A percentile compares a stretch with the other conserved stretches of the same genome.
Evolutionary conservation across 1,140 invertebrate genomes (phyloP).

Genomic region (Cheumatopsyche charites): DNA sequence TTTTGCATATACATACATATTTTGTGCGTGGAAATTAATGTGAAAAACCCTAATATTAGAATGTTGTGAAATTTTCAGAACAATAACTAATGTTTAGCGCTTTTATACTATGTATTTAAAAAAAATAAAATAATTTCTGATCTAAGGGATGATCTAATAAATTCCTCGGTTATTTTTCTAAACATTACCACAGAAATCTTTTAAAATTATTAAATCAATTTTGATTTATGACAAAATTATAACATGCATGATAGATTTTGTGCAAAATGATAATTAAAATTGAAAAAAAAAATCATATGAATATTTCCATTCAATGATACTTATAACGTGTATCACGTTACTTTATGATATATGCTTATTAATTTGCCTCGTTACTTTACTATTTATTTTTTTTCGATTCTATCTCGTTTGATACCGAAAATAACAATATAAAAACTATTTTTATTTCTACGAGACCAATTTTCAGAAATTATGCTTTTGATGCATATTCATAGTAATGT

Average conservation of each 20-base stretch:
- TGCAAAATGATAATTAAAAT: not conserved
- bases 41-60: slow-evolving; percentile 20
- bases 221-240: not conserved
- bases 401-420: not conserved
- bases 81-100: slow-evolving; percentile 33
- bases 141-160: slow-evolving; percentile 5
- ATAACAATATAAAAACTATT: not conserved
- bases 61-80: slow-evolving; percentile 27
- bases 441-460: not conserved
- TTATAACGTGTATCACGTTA: slow-evolving; percentile 20
- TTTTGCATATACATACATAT: no score
- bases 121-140: slow-evolving; percentile 4
- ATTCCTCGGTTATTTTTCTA: slow-evolving; percentile 18
- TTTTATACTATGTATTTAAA: slow-evolving; percentile 21
- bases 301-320: not conserved
- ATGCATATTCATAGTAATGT: not conserved
- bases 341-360: not conserved
- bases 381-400: not conserved
- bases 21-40: not conserved
- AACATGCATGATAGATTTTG: not conserved
- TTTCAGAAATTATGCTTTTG: not conserved
- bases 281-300: slow-evolving; percentile 7
- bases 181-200: not conserved
- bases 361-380: not conserved
- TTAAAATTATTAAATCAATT: no score